phyloP scores from a whole-genome alignment of 92 coral and sea anemone species.

The Bergia puertoricense region DNA sequence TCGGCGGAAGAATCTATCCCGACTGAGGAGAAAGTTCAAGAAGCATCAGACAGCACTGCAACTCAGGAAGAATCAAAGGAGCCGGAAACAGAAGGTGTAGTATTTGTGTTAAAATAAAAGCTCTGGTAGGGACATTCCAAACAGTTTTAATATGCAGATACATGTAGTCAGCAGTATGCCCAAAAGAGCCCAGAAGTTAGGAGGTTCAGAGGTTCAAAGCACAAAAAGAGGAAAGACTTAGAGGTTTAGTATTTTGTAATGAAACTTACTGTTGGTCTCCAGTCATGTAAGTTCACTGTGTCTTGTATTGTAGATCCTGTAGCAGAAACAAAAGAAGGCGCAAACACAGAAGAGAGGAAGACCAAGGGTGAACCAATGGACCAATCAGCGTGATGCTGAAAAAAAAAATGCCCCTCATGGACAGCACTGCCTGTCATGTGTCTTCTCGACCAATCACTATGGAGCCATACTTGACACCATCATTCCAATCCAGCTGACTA shows the following conservation, averaged over 20 bases:
- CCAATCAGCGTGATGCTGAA: constrained; percentile 2
- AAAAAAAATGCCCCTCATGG: neutral
- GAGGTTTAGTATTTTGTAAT: no score
- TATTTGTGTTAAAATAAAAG: neutral
- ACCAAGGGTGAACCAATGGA: constrained; percentile 11
- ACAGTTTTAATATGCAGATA: no score
- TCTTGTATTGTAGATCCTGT: neutral
- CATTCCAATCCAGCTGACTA: neutral
- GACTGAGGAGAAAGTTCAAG: constrained; percentile 5
- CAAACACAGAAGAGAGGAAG: neutral
- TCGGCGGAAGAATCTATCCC: neutral
- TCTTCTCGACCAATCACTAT: neutral
- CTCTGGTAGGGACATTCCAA: neutral
- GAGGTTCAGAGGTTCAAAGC: no score
- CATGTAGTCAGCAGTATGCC: no score
- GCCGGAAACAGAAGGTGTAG: neutral
- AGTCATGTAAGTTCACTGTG: neutral
- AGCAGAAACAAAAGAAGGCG: neutral
- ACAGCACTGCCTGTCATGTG: neutral
- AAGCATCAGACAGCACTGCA: neutral
- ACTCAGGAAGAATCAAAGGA: constrained; percentile 3
- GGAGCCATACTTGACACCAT: neutral
- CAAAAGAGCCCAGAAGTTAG: no score
- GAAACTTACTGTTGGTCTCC: neutral
- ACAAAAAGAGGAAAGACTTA: no score